A percentile compares a stretch with the other conserved stretches of the same genome.
Conservation (phyloP, 2,797 vertebrate species). For the Scarus forsteni region DNA sequence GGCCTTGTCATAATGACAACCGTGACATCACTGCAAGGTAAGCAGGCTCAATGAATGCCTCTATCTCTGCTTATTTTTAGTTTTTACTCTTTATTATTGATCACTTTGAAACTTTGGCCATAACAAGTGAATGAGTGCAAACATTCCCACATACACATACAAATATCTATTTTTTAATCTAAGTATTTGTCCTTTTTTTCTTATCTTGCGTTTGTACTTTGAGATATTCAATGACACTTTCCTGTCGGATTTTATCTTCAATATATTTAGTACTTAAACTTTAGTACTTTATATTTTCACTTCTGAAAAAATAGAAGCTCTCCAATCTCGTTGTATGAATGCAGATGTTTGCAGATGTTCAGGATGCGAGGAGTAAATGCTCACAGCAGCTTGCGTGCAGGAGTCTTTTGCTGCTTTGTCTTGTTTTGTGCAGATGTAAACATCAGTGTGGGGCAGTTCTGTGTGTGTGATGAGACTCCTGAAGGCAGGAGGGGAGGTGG, state of each 20-base stretch:
- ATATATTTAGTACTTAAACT: too few species aligned
- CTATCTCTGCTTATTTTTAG: background rate
- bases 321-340: background rate
- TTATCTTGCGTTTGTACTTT: background rate
- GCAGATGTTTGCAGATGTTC: slow-evolving; percentile 44
- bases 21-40: slow-evolving; percentile 79
- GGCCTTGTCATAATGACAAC: slow-evolving; percentile 68
- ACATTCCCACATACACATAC: too few species aligned
- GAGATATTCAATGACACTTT: too few species aligned
- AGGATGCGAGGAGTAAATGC: slow-evolving; percentile 16
- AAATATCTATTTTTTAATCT: too few species aligned
- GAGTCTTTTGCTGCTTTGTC: slow-evolving; percentile 36
- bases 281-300: background rate
- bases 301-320: background rate
- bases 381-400: slow-evolving; percentile 4
- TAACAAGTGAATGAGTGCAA: too few species aligned
- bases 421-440: slow-evolving; percentile 66
- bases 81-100: background rate
- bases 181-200: background rate
- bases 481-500: slow-evolving; percentile 2
- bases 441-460: slow-evolving; percentile 30
- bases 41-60: slow-evolving; percentile 41
- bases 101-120: too few species aligned
- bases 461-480: slow-evolving; percentile 51
- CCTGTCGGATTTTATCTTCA: too few species aligned